Evolutionary conservation across 2,797 vertebrate genomes (phyloP).

Genomic region (Heteromormyrus szaboi): DNA sequence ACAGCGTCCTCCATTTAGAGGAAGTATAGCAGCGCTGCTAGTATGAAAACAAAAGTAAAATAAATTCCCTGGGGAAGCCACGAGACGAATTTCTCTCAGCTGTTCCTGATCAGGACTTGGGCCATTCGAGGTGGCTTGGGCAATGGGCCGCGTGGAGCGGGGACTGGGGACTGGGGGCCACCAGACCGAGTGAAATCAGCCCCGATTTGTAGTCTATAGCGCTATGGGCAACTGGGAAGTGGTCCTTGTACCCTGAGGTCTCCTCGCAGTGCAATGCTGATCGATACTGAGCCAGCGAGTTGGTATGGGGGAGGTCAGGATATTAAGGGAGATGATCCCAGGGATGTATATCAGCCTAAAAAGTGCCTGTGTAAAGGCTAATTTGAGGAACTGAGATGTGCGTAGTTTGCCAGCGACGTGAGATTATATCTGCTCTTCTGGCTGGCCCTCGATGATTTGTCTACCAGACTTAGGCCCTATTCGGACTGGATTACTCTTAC

Average conservation of each 20-base stretch:
- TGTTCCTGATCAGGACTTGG: background rate
- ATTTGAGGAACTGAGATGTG: background rate
- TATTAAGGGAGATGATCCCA: background rate
- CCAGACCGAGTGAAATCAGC: background rate
- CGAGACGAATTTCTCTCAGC: background rate
- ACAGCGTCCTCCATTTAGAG: background rate
- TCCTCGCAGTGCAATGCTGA: background rate
- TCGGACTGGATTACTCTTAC: background rate
- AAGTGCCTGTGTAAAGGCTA: background rate
- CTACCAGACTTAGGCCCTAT: background rate
- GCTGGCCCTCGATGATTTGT: background rate
- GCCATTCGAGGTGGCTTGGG: background rate
- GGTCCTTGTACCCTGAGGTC: background rate
- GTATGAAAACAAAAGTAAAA: background rate
- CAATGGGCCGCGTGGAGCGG: background rate
- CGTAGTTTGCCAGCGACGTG: background rate
- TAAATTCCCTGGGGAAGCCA: slow-evolving; percentile 8
- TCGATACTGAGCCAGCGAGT: background rate
- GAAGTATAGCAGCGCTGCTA: background rate
- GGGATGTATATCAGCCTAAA: background rate
- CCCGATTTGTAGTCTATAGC: background rate
- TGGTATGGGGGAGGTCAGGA: background rate
- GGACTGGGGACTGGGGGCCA: background rate
- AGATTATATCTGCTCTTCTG: background rate
- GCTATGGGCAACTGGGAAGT: background rate